These are phyloP conservation scores for Thamnophis elegans DNA, from an alignment of 2,797 vertebrate genomes.

Conservation along the genomic window DNA sequence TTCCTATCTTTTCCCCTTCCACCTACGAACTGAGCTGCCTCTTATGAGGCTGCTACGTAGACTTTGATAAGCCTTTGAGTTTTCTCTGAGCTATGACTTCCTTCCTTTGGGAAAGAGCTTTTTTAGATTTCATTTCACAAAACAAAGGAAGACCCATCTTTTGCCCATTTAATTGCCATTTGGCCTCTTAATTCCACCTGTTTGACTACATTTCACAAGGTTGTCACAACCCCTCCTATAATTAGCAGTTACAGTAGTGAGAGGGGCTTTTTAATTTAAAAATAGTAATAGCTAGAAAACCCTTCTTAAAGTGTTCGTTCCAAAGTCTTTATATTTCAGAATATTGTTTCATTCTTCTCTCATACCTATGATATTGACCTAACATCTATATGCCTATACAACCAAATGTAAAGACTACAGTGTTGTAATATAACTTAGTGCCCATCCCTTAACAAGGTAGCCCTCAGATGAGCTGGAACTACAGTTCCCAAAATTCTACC, in stretches of 20 bases:
- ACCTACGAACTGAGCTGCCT: background rate
- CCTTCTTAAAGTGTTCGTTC: background rate
- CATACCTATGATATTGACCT: background rate
- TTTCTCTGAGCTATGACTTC: background rate
- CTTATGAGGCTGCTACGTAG: background rate
- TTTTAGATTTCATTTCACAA: conserved; percentile 4
- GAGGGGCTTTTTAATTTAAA: background rate
- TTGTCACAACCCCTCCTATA: background rate
- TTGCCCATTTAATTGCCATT: conserved; percentile 9
- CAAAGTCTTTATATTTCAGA: background rate
- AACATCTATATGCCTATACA: background rate
- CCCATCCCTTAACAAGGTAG: background rate
- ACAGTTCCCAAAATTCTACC: background rate
- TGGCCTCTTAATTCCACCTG: conserved; percentile 11
- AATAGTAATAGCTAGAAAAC: background rate
- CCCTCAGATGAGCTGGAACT: background rate
- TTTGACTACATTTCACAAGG: background rate
- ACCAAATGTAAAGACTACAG: background rate
- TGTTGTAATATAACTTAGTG: background rate
- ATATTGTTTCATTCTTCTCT: background rate
- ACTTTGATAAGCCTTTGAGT: background rate
- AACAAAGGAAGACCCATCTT: conserved; percentile 13
- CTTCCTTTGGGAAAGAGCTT: conserved; percentile 16
- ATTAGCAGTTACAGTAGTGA: background rate
- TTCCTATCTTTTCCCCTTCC: background rate